A percentile compares a stretch with the other conserved stretches of the same genome.
Conservation (phyloP, 2,113 vertebrate species). For the Alosa alosa region DNA sequence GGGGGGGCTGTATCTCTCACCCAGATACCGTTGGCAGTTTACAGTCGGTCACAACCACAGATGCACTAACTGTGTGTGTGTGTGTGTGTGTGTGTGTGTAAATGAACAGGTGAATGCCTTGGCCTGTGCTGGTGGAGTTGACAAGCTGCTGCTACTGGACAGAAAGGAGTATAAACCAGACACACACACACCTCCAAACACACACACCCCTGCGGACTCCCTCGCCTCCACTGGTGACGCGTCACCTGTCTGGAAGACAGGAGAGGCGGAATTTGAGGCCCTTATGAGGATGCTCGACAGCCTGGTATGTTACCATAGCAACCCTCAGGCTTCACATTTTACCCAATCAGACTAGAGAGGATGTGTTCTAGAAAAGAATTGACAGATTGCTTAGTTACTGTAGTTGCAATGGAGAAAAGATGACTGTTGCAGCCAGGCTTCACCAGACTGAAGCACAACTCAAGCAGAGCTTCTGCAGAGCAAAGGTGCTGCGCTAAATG, state of each 20-base stretch:
- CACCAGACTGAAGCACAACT: no score
- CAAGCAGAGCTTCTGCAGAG: no score
- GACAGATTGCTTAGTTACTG: no score
- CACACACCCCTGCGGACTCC: slow-evolving; percentile 58
- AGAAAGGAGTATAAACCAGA: slow-evolving; percentile 77
- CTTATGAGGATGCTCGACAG: slow-evolving; percentile 98
- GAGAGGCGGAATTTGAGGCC: slow-evolving; percentile 91
- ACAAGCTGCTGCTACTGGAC: slow-evolving; percentile 86
- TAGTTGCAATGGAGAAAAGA: no score
- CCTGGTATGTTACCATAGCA: slow-evolving; percentile 78
- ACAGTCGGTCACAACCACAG: no score
- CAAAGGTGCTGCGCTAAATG: no score
- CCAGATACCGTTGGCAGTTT: no score
- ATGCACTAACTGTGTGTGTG: background rate
- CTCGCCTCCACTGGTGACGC: slow-evolving; percentile 71
- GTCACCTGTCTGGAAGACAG: slow-evolving; percentile 88
- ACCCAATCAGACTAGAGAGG: background rate
- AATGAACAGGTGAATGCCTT: slow-evolving; percentile 80
- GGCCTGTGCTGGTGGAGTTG: slow-evolving; percentile 78
- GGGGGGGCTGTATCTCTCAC: no score
- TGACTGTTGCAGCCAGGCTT: no score
- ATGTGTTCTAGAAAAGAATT: no score
- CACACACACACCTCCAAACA: slow-evolving; percentile 65
- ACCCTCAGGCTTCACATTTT: slow-evolving; percentile 26
- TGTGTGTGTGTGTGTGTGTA: slow-evolving; percentile 12